Conservation (phyloP, 2,113 vertebrate species). For the Poecile atricapillus region DNA sequence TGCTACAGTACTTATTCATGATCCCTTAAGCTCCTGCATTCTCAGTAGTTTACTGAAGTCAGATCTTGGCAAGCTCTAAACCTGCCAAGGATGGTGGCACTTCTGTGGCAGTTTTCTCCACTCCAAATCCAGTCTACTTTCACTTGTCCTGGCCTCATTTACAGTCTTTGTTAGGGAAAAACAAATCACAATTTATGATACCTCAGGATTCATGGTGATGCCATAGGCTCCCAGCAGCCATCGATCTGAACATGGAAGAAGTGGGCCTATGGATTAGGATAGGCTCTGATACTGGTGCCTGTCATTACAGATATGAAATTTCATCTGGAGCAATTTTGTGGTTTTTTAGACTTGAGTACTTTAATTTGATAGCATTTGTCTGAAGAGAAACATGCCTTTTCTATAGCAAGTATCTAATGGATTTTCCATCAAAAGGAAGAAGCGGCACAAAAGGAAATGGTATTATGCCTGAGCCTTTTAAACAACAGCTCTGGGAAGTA, state of each 20-base stretch:
- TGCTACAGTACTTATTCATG: neutral
- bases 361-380: neutral
- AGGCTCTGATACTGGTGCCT: neutral
- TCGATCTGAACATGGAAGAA: neutral
- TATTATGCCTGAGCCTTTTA: neutral
- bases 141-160: neutral
- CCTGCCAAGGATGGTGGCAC: neutral
- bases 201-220: neutral
- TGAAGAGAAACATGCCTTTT: neutral
- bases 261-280: neutral
- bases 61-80: neutral
- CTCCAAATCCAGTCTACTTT: neutral
- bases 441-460: neutral
- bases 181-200: neutral
- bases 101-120: neutral
- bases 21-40: neutral
- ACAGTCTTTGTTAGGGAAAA: neutral
- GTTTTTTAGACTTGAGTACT: neutral
- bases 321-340: neutral
- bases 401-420: neutral
- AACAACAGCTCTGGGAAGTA: neutral
- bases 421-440: neutral
- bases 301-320: accelerated
- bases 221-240: neutral
- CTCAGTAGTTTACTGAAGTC: neutral